Evolutionary conservation across 2,113 vertebrate genomes (phyloP), one percentile per base, ranked within the genome.

Genomic region (Sorex araneus): DNA sequence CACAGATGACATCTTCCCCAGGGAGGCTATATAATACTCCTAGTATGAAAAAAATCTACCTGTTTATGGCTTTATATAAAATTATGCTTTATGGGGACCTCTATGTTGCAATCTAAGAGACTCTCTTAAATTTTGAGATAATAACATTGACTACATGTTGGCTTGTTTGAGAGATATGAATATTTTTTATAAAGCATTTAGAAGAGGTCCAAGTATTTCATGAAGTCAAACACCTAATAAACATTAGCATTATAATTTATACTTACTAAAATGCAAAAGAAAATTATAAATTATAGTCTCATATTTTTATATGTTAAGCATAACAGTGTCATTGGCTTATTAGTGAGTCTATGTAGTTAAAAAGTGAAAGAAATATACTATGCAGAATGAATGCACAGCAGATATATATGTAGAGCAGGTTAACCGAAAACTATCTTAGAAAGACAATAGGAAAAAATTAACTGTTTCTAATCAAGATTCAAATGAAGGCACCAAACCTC

Each of bases 91-190:
- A 1, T 74, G 32, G 90, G 36, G 27, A 86, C n/a, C 12, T 75
- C 3, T 25, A 28, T 11, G 10, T 70, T 60, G 69, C 90, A 82
- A 94, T 78, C 57, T 28, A 92, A 60, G 25, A 79, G 9, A 60
- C 9, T 84, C 1, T 70, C 82, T 79, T 87, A 90, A 90, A 87
- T 74, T 83, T 63, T 16, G 30, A 83, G 30, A 64, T 92, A 87
- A 82, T 74, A 21, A 50, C 50, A 86, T 21, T 82, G 50, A 77
- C 47, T 86, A 25, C 43, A 78, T 69, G 81, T 50, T 40, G 30
- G 15, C 21, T 82, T 40, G 0, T 78, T 43, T 87, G 57, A 66
- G 0, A 1, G 9, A 92, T 78, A 69, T 69, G 74, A 1, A 63
- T 89, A 32, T 75, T 87, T 4, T 79, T 36, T 64, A 6, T 40